Evolutionary conservation across 2,888 invertebrate species (phyloP).

Genomic region (Nephrotoma appendiculata): DNA sequence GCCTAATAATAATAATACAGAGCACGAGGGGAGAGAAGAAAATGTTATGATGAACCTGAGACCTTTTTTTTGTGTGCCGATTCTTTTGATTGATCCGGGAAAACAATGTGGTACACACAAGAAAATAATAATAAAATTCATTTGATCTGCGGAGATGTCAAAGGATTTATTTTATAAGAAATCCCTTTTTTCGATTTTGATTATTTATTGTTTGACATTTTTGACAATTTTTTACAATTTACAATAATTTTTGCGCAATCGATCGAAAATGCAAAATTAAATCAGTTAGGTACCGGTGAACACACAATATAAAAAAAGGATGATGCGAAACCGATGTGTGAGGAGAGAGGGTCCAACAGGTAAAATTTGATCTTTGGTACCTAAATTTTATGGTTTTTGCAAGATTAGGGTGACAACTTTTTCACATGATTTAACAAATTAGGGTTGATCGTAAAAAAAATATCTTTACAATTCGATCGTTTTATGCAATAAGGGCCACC

Average conservation of each 20-base stretch:
- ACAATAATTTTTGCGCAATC: not conserved
- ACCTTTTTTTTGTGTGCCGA: not conserved
- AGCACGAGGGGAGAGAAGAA: not conserved
- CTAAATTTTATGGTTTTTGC: not conserved
- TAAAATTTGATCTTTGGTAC: not conserved
- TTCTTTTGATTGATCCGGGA: not conserved
- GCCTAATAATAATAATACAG: not conserved
- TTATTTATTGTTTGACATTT: not conserved
- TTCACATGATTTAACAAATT: not conserved
- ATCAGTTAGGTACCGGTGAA: not conserved
- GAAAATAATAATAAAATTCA: not conserved
- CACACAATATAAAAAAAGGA: not conserved
- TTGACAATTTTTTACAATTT: not conserved
- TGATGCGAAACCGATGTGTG: not conserved
- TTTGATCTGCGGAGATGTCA: not conserved
- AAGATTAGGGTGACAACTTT: not conserved
- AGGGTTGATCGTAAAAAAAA: not conserved
- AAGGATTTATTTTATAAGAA: not conserved
- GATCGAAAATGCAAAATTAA: not conserved
- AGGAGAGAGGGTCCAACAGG: not conserved
- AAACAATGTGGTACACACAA: not conserved
- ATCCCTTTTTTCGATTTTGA: not conserved
- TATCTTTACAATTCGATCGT: not conserved
- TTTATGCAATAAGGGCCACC: not conserved
- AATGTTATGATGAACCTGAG: not conserved